Conservation (phyloP, 2,888 invertebrate genomes). For the Synanthedon tipuliformis region DNA sequence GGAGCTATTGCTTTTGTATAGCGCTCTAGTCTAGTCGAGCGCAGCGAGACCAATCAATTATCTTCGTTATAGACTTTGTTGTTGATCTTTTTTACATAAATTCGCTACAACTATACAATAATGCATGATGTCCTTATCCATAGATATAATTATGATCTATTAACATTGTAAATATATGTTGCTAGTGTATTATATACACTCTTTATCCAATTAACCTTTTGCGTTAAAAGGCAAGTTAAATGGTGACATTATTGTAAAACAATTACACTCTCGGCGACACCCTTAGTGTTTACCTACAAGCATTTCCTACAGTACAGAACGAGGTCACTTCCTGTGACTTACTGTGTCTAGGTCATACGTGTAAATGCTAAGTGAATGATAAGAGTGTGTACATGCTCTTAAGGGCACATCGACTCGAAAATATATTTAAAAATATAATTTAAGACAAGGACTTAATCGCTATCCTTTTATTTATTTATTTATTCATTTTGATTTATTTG, state of each 20-base stretch:
- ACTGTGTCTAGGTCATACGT: not conserved
- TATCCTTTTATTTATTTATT: no score
- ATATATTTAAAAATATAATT: not conserved
- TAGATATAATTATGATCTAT: no score
- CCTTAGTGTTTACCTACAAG: not conserved
- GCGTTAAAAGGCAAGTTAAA: constrained; percentile 1
- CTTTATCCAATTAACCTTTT: constrained; percentile 1
- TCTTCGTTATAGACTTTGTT: no score
- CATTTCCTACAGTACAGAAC: not conserved
- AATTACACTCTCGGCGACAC: constrained; percentile 1
- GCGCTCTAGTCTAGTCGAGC: no score
- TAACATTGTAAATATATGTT: not conserved
- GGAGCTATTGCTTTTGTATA: no score
- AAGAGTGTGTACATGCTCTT: not conserved
- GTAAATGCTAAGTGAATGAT: constrained; percentile 1
- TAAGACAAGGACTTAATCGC: no score
- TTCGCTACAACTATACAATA: no score
- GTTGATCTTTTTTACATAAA: no score
- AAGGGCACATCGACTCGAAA: not conserved
- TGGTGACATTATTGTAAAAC: constrained; percentile 1
- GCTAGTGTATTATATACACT: constrained; percentile 2
- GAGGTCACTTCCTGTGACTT: not conserved
- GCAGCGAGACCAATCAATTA: no score
- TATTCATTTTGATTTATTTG: no score
- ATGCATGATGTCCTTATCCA: no score